Evolutionary conservation across 2,113 vertebrate genomes (phyloP).

Genomic region (Hassar affinis): DNA sequence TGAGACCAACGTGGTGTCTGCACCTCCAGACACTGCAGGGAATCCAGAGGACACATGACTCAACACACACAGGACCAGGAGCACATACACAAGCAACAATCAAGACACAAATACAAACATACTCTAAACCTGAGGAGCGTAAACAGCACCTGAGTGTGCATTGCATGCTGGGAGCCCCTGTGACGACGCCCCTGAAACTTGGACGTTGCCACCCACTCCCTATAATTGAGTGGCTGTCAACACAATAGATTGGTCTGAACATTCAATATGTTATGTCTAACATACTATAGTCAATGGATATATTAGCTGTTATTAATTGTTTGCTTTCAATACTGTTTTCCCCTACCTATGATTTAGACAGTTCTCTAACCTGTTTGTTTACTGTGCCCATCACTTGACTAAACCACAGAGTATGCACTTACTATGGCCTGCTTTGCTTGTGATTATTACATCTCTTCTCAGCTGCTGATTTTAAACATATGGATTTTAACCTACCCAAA

Average conservation of each 20-base stretch:
- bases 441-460: background rate
- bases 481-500: background rate
- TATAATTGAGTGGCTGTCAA: no score
- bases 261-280: background rate
- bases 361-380: background rate
- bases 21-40: no score
- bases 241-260: background rate
- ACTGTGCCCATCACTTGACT: background rate
- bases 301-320: background rate
- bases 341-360: background rate
- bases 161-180: no score
- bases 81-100: no score
- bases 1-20: no score
- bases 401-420: background rate
- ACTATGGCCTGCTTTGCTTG: background rate
- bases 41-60: no score
- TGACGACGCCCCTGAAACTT: no score
- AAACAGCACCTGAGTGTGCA: no score
- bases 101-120: no score
- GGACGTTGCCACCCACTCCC: no score
- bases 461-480: conserved; percentile 1
- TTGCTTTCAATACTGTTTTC: background rate
- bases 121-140: no score
- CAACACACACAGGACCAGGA: no score
- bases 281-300: background rate